Evolutionary conservation across 2,113 vertebrate species (phyloP).

Genomic region (Dinomys branickii): DNA sequence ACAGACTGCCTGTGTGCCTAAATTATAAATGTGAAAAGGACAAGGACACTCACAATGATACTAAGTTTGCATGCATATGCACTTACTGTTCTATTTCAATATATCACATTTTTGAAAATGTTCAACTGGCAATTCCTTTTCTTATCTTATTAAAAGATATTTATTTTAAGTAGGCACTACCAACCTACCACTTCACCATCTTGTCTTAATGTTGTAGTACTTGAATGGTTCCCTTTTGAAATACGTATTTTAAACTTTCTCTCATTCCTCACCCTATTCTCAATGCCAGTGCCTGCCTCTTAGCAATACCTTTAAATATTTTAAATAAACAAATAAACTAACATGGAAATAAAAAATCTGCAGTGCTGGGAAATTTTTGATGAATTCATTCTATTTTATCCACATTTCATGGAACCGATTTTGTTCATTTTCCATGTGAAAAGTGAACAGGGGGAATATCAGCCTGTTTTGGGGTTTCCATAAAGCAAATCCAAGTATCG

Average conservation of each 20-base stretch:
- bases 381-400: not conserved
- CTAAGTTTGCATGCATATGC: not conserved
- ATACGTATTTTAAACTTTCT: too few relatives aligned
- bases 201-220: too few relatives aligned
- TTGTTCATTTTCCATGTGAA: not conserved
- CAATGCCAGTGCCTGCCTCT: not conserved
- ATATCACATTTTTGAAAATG: not conserved
- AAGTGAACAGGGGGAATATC: not conserved
- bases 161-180: too few relatives aligned
- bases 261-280: not conserved
- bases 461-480: not conserved
- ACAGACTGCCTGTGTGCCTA: too few relatives aligned
- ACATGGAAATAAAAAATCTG: not conserved
- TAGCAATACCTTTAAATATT: not conserved
- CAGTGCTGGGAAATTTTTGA: not conserved
- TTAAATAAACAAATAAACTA: not conserved
- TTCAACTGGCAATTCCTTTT: not conserved
- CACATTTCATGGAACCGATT: not conserved
- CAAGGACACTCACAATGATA: not conserved
- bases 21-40: not conserved
- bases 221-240: too few relatives aligned
- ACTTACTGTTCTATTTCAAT: not conserved
- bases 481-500: not conserved
- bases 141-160: not conserved
- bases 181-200: too few relatives aligned